These are phyloP conservation scores for Oligia fasciuncula DNA, from an alignment of 2,888 invertebrate species.

Conservation along the genomic window DNA sequence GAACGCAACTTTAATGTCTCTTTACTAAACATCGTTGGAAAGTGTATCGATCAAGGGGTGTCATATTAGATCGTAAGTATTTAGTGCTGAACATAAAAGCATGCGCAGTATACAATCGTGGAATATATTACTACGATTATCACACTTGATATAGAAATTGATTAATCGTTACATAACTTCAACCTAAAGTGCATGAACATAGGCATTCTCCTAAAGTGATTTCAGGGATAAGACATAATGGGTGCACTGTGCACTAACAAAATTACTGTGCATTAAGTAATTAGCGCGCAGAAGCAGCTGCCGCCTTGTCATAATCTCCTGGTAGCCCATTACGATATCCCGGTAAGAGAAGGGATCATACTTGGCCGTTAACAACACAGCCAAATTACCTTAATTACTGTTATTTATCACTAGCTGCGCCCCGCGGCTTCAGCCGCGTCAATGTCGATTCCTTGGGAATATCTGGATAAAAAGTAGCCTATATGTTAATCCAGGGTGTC, in stretches of 20 bases:
- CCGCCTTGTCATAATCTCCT: conserved; percentile 41
- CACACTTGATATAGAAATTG: neutral
- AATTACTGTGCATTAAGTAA: conserved; percentile 33
- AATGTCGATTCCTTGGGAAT: too few species aligned
- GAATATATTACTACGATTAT: neutral
- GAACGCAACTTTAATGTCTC: conserved; percentile 35
- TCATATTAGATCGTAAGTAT: conserved; percentile 22
- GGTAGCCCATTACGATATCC: conserved; percentile 29
- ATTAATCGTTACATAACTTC: conserved; percentile 1
- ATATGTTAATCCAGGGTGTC: too few species aligned
- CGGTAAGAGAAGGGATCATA: conserved; percentile 39
- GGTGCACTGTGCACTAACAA: conserved; percentile 26
- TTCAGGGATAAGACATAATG: conserved; percentile 14
- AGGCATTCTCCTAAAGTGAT: conserved; percentile 15
- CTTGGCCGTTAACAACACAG: conserved; percentile 20
- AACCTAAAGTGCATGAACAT: conserved; percentile 2
- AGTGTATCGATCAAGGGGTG: conserved; percentile 32
- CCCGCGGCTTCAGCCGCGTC: too few species aligned
- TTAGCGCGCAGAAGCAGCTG: conserved; percentile 31
- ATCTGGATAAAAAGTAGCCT: too few species aligned
- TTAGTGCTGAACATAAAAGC: conserved; percentile 17
- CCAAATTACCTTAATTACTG: conserved; percentile 43
- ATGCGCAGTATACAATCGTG: neutral
- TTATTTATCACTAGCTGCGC: conserved; percentile 28
- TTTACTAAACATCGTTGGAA: conserved; percentile 42